Evolutionary conservation across 2,113 vertebrate species (phyloP).

Genomic region (Coryphaenoides rupestris): DNA sequence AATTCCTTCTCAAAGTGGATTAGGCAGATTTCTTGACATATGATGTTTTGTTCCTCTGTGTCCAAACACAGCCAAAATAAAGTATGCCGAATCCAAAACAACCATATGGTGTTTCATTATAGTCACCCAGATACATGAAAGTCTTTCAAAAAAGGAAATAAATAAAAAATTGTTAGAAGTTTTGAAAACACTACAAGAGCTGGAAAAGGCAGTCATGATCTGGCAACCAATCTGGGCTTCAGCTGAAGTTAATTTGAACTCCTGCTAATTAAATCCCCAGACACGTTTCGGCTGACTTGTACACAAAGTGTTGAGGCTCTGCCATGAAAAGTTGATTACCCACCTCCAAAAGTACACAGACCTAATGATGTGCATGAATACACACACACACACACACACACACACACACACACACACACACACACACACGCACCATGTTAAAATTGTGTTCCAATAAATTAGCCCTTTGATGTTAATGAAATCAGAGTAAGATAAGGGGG

Average conservation of each 20-base stretch:
- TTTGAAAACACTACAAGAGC: slow-evolving; percentile 21
- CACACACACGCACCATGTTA: slow-evolving; percentile 6
- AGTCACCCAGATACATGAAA: slow-evolving; percentile 14
- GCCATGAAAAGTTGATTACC: slow-evolving; percentile 12
- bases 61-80: slow-evolving; percentile 26
- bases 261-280: slow-evolving; percentile 28
- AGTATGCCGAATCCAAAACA: slow-evolving; percentile 25
- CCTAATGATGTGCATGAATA: neutral
- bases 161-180: slow-evolving; percentile 20
- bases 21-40: slow-evolving; percentile 31
- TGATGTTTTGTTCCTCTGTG: neutral
- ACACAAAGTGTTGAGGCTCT: slow-evolving; percentile 28
- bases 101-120: slow-evolving; percentile 18
- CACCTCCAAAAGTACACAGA: neutral
- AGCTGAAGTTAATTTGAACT: slow-evolving; percentile 46
- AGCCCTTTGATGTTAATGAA: slow-evolving; percentile 41
- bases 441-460: neutral
- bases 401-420: neutral
- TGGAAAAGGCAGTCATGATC: slow-evolving; percentile 32
- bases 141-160: slow-evolving; percentile 17
- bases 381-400: slow-evolving; percentile 2
- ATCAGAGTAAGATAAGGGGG: slow-evolving; percentile 21
- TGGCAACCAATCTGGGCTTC: slow-evolving; percentile 38
- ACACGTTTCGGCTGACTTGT: slow-evolving; percentile 32
- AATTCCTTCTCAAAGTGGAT: slow-evolving; percentile 40